Percentiles rank a stretch among this genome's conserved stretches.
Evolutionary conservation across 2,797 vertebrate species (phyloP).

Genomic region (Fundulus diaphanus): DNA sequence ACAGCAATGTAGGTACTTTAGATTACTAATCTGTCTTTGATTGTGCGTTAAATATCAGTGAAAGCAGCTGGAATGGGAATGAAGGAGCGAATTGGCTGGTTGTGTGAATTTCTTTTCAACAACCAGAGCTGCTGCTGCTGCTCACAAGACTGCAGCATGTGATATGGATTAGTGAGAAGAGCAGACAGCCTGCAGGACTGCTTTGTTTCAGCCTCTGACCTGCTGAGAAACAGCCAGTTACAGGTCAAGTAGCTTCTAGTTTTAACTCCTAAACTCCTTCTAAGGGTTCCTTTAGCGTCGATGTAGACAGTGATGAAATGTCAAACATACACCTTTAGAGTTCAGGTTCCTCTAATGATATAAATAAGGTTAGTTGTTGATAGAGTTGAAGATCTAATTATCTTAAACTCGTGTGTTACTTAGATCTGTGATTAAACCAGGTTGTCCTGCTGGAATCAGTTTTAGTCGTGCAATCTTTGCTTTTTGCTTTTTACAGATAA

Average conservation of each 20-base stretch:
- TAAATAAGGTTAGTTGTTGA: too few relatives aligned
- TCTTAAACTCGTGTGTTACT: too few relatives aligned
- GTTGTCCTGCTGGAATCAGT: not conserved
- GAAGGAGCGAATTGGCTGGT: not conserved
- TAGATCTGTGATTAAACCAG: too few relatives aligned
- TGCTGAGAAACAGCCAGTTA: not conserved
- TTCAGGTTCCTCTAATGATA: not conserved
- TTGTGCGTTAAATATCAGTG: rapidly evolving
- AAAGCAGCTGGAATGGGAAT: not conserved
- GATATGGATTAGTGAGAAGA: constrained; percentile 67
- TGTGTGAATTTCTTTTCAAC: not conserved
- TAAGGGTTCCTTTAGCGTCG: not conserved
- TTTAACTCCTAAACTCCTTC: not conserved
- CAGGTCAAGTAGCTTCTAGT: not conserved
- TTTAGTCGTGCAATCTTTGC: not conserved
- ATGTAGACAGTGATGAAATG: not conserved
- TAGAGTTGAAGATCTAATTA: too few relatives aligned
- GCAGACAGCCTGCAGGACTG: not conserved
- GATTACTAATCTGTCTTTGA: rapidly evolving
- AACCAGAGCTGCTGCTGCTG: constrained; percentile 8
- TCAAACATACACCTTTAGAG: not conserved
- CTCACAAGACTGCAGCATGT: constrained; percentile 77
- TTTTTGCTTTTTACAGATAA: not conserved
- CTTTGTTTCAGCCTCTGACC: constrained; percentile 5
- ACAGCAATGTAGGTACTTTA: not conserved